These are phyloP conservation scores for Tenthredo mesomela DNA, from an alignment of 2,888 invertebrate species.

Conservation along the genomic window DNA sequence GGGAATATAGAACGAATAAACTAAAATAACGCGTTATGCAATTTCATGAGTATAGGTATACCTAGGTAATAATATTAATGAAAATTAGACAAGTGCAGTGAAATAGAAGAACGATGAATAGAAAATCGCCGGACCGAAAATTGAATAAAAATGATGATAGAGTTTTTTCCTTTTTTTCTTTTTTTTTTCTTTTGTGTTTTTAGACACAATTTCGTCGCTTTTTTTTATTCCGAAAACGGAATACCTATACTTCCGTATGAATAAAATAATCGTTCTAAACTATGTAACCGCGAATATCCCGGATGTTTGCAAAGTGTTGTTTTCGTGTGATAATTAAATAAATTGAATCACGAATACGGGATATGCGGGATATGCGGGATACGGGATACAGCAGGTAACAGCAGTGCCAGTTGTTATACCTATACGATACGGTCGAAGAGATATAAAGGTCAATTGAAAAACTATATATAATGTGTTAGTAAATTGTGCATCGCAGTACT, in stretches of 20 bases:
- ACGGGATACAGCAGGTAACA: not conserved
- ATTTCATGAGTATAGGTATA: too few relatives aligned
- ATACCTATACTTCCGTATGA: not conserved
- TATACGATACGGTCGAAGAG: slow-evolving; percentile 21
- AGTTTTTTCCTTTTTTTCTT: not conserved
- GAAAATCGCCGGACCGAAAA: too few relatives aligned
- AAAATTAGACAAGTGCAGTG: too few relatives aligned
- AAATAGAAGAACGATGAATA: too few relatives aligned
- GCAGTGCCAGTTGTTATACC: not conserved
- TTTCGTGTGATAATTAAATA: not conserved
- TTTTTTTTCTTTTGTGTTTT: not conserved
- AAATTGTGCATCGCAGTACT: not conserved
- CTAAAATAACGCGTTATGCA: too few relatives aligned
- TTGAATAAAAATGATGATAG: too few relatives aligned
- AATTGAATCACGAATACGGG: not conserved
- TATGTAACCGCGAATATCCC: not conserved
- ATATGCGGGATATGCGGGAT: not conserved
- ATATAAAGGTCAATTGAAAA: slow-evolving; percentile 21
- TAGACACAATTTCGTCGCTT: not conserved
- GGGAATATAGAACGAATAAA: too few relatives aligned
- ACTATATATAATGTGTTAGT: not conserved
- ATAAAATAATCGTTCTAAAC: not conserved
- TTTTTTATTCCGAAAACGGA: not conserved
- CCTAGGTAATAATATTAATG: too few relatives aligned
- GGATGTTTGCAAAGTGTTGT: not conserved